These are phyloP conservation scores for Oryctes rhinoceros DNA, from an alignment of 1,140 invertebrate genomes.

Conservation along the genomic window DNA sequence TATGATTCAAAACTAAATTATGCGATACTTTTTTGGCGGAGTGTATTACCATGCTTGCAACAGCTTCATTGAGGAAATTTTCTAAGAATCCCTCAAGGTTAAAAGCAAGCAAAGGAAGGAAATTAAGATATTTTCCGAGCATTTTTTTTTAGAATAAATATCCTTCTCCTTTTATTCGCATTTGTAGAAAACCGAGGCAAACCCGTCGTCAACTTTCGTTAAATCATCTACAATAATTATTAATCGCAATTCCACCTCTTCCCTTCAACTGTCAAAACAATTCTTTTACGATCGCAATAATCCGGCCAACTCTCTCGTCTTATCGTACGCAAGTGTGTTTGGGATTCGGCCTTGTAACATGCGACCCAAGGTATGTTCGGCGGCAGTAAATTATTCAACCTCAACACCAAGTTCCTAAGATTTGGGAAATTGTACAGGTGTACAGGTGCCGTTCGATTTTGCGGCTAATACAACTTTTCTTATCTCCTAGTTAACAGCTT, in stretches of 20 bases:
- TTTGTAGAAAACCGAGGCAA: not conserved
- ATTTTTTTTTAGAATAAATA: too few species aligned
- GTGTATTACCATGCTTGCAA: too few species aligned
- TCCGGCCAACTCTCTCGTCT: not conserved
- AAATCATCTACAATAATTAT: not conserved
- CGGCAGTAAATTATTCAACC: constrained; percentile 32
- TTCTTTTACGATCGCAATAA: constrained; percentile 15
- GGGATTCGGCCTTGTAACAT: not conserved
- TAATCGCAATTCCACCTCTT: not conserved
- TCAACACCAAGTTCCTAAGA: constrained; percentile 33
- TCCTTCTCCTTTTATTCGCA: too few species aligned
- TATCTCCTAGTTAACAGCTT: constrained; percentile 28
- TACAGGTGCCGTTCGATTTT: constrained; percentile 21
- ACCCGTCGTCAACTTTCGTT: not conserved
- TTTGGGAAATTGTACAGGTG: constrained; percentile 33
- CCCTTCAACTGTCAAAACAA: constrained; percentile 7
- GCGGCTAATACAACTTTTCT: constrained; percentile 35
- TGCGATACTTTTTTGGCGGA: too few species aligned
- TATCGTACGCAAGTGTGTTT: not conserved
- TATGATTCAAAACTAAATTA: too few species aligned
- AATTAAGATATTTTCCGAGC: too few species aligned
- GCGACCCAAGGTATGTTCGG: not conserved
- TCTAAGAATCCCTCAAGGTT: too few species aligned
- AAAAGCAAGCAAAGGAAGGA: too few species aligned
- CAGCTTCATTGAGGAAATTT: too few species aligned